Base-by-base conservation (phyloP, 2,888 invertebrate species). In the Folsomia manolachei region DNA sequence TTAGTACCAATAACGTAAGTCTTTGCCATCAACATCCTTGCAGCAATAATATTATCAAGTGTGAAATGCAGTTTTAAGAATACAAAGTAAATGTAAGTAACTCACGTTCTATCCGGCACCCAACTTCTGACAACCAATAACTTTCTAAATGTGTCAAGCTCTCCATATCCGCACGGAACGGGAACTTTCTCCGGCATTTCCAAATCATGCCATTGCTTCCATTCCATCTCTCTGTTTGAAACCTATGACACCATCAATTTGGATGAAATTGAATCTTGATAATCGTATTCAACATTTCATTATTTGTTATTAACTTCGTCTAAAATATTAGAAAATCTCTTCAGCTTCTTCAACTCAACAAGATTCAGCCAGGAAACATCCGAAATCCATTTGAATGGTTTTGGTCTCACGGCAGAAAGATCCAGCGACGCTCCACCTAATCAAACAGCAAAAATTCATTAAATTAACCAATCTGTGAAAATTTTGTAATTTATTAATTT, bases 321-420 rank as follows among this genome's bases (percentile, higher is more conserved):
- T 24, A 96, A 85, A 66, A 97, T 89, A 80, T 91, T 92, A 1
- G 88, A 86, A 84, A 97, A 97, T 14, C 88, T 89, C 27, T 89
- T 87, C 70, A 97, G 84, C 83, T 93, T 94, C 82, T 91, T 94
- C 23, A 97, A 92, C 84, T 95, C 95, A 0, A 97, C 96, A 77
- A 97, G 86, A 86, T 97, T 97, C 53, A 97, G 84, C 97, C 97
- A 97, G 0, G 96, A 95, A 77, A 96, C 94, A 82, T 97, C 97
- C 69, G 95, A 86, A 81, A 97, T 94, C 97, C 97, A 97, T 81
- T 89, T 89, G 82, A 94, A 95, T 0, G 96, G 96, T 84, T 97
- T 97, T 0, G 95, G 94, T 1, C 90, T 87, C 0, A 96, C 96
- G 1, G 95, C 94, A 84, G 96, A 95, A 69, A 97, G 85, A 84